Conservation (phyloP, 2,797 vertebrate genomes). For the Loris lydekkerianus region DNA sequence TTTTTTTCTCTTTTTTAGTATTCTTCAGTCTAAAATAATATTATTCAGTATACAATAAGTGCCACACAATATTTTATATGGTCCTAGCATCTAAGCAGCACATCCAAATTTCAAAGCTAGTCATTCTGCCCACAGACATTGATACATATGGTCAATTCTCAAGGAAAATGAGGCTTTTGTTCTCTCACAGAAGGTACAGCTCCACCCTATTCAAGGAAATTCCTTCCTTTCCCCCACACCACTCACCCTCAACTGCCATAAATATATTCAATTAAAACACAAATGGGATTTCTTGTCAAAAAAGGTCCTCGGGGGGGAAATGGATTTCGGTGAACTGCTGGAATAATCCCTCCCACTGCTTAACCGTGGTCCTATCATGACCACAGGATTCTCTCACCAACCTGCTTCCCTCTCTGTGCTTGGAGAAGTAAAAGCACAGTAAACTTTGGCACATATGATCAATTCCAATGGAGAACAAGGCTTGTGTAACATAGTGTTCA, state of each 20-base stretch:
- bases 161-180: neutral
- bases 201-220: neutral
- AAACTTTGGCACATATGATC: neutral
- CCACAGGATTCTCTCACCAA: neutral
- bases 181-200: neutral
- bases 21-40: neutral
- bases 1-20: neutral
- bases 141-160: neutral
- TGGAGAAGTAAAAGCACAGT: neutral
- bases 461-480: slow-evolving; percentile 38
- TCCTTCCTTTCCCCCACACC: neutral
- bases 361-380: neutral
- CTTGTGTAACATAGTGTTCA: neutral
- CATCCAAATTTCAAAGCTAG: neutral
- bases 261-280: neutral
- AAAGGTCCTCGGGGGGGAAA: neutral
- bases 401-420: neutral
- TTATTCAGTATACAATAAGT: neutral
- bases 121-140: neutral
- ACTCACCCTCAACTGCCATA: neutral
- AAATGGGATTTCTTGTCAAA: neutral
- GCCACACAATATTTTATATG: neutral
- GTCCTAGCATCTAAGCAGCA: neutral
- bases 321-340: neutral
- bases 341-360: neutral